Evolutionary conservation across 2,797 vertebrate species (phyloP).

Genomic region (Cynopterus sphinx): DNA sequence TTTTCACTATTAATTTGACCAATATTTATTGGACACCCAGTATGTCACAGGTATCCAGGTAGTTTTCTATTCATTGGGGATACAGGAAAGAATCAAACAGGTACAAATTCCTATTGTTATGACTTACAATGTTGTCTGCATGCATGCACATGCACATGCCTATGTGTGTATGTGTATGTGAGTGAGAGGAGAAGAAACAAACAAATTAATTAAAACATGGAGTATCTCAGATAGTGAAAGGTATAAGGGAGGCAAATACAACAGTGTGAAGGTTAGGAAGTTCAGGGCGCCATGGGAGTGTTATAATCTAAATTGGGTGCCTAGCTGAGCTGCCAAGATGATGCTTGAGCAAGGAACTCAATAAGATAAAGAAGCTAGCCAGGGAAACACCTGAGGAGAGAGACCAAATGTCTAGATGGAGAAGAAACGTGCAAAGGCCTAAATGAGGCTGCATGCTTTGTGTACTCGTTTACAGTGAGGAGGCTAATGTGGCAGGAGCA

Average conservation of each 20-base stretch:
- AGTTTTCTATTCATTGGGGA: neutral
- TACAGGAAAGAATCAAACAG: neutral
- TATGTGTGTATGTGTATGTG: too few species aligned
- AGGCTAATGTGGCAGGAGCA: neutral
- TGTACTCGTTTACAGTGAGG: neutral
- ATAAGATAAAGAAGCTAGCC: neutral
- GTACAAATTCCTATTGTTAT: neutral
- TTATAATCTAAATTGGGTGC: neutral
- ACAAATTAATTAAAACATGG: neutral
- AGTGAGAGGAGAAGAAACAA: neutral
- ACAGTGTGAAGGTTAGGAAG: neutral
- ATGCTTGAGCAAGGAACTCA: neutral
- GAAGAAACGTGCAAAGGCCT: neutral
- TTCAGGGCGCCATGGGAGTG: neutral
- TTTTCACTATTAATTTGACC: conserved; percentile 14
- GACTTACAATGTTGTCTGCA: neutral
- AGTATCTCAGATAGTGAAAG: neutral
- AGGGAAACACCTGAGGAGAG: neutral
- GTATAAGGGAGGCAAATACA: neutral
- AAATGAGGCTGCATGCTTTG: neutral
- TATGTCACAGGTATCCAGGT: neutral
- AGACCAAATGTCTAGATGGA: neutral
- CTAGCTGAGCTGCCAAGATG: neutral
- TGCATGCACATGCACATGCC: too few species aligned
- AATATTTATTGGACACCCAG: neutral